Conservation (phyloP, 2,888 invertebrate genomes). For the Caenorhabditis sulstoni region DNA sequence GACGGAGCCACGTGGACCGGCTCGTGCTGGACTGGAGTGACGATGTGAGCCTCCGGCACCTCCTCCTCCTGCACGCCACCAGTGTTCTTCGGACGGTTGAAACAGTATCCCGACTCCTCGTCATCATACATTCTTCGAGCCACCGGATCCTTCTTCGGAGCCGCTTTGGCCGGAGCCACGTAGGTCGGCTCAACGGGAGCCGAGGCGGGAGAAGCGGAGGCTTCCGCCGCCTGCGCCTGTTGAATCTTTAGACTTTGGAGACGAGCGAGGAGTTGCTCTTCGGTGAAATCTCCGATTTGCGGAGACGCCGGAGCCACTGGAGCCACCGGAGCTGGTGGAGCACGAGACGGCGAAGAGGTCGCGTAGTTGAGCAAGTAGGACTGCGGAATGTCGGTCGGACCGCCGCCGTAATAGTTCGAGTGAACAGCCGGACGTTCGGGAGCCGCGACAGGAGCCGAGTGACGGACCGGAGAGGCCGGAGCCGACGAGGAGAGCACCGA, state of each 20-base stretch:
- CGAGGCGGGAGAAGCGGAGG: background rate
- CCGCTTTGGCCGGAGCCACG: background rate
- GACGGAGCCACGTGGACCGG: background rate
- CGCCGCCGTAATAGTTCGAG: conserved; percentile 58
- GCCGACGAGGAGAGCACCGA: conserved; percentile 48
- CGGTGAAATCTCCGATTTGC: conserved; percentile 8
- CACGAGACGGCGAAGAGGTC: conserved; percentile 13
- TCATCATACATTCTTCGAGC: conserved; percentile 46
- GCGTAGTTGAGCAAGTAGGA: conserved; percentile 52
- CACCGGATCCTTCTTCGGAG: conserved; percentile 21
- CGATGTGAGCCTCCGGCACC: conserved; percentile 15
- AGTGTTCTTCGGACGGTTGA: conserved; percentile 26
- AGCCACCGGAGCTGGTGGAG: background rate
- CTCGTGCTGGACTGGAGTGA: too few species aligned
- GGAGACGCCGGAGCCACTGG: conserved; percentile 9
- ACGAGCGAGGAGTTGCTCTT: conserved; percentile 34
- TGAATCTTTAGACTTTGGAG: conserved; percentile 31
- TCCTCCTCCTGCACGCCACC: conserved; percentile 3
- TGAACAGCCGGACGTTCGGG: conserved; percentile 35
- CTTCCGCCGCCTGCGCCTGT: conserved; percentile 10
- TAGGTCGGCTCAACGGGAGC: conserved; percentile 13
- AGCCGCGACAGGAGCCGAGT: background rate
- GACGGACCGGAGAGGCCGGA: conserved; percentile 35
- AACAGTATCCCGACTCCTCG: conserved; percentile 56
- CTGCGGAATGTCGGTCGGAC: conserved; percentile 55